Percentiles rank a stretch among this genome's conserved stretches.
Conservation (phyloP, 2,797 vertebrate genomes). For the Dendrocincla fuliginosa region DNA sequence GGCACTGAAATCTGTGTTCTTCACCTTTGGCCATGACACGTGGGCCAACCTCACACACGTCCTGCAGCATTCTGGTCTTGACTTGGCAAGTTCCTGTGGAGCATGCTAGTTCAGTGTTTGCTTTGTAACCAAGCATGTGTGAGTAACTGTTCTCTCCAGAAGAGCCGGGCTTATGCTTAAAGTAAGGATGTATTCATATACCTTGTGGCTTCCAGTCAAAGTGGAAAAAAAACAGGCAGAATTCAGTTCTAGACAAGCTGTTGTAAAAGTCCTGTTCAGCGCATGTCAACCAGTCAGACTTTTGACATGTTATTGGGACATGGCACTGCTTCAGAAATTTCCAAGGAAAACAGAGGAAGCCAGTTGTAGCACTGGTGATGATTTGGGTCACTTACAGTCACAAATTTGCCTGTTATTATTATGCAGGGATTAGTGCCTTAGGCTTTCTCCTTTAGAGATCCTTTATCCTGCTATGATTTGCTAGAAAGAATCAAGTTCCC, state of each 20-base stretch:
- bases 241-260: not conserved
- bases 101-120: not conserved
- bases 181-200: not conserved
- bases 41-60: not conserved
- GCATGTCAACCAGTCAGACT: not conserved
- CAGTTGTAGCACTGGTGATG: not conserved
- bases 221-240: not conserved
- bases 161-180: not conserved
- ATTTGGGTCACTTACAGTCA: not conserved
- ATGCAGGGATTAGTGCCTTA: not conserved
- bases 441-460: not conserved
- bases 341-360: not conserved
- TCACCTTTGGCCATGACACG: not conserved
- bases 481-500: not conserved
- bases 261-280: not conserved
- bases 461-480: not conserved
- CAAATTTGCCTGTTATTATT: not conserved
- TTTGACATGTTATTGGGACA: not conserved
- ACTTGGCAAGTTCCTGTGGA: constrained; percentile 21
- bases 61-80: constrained; percentile 8
- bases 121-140: not conserved
- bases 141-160: not conserved
- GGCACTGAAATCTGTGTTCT: not conserved
- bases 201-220: not conserved
- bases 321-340: not conserved